Conservation (phyloP, 1,140 invertebrate genomes). For the Adelges cooleyi region DNA sequence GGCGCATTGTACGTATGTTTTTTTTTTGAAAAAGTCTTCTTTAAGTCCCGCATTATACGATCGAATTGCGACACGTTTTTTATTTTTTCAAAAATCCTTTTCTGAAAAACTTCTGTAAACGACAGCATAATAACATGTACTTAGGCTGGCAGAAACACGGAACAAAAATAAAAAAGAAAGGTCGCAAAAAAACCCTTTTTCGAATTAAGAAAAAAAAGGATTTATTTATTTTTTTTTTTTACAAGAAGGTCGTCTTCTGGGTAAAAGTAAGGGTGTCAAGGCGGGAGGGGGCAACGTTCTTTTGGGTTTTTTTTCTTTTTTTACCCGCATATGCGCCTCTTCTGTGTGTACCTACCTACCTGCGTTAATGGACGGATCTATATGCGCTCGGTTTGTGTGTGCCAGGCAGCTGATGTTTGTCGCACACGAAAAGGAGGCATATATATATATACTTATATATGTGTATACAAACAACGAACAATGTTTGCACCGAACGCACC, state of each 20-base stretch:
- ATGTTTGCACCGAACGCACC: conserved; percentile 17
- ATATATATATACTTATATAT: too few relatives aligned
- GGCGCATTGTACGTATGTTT: too few relatives aligned
- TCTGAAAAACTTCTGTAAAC: background rate
- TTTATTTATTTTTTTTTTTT: conserved; percentile 3
- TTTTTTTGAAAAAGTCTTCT: too few relatives aligned
- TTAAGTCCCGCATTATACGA: too few relatives aligned
- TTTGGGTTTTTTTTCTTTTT: background rate
- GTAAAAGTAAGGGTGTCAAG: conserved; percentile 1
- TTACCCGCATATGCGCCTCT: conserved; percentile 10
- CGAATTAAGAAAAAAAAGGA: background rate
- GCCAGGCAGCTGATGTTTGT: conserved; percentile 3
- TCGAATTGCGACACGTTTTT: background rate
- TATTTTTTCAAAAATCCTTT: background rate
- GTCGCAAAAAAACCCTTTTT: background rate
- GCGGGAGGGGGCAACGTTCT: background rate
- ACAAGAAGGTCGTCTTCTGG: background rate
- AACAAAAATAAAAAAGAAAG: background rate
- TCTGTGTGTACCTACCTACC: too few relatives aligned
- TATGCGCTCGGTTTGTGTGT: background rate
- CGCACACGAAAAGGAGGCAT: conserved; percentile 5
- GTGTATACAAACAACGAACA: conserved; percentile 1
- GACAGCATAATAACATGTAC: too few relatives aligned
- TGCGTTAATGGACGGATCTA: background rate
- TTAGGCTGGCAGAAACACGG: background rate